These are phyloP conservation scores for Seira ritae DNA, from an alignment of 2,888 invertebrate species.

Conservation along the genomic window DNA sequence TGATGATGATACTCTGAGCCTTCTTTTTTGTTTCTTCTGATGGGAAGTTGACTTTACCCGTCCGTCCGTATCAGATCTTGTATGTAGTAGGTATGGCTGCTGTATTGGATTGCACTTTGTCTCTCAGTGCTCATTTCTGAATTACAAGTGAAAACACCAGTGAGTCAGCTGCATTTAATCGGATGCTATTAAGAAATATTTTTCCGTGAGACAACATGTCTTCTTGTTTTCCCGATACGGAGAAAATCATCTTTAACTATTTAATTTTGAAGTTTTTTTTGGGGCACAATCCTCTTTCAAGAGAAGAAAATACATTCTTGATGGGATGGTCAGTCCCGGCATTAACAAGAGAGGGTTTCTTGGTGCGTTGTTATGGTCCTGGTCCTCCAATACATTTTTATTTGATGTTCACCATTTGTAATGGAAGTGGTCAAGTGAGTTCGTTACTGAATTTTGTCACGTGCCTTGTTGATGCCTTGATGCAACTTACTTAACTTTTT, in stretches of 20 bases:
- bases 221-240: slow-evolving; percentile 16
- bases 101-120: slow-evolving; percentile 18
- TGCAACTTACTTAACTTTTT: slow-evolving; percentile 51
- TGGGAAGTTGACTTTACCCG: not conserved
- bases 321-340: slow-evolving; percentile 29
- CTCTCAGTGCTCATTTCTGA: slow-evolving; percentile 5
- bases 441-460: slow-evolving; percentile 60
- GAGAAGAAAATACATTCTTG: not conserved
- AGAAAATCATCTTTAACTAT: slow-evolving; percentile 15
- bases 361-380: not conserved
- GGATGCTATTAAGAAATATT: slow-evolving; percentile 56
- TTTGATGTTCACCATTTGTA: slow-evolving; percentile 8
- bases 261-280: not conserved
- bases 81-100: too few relatives aligned
- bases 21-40: too few relatives aligned
- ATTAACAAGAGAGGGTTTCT: slow-evolving; percentile 24
- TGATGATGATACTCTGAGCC: too few relatives aligned
- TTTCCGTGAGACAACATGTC: slow-evolving; percentile 21
- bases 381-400: slow-evolving; percentile 7
- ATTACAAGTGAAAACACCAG: slow-evolving; percentile 26
- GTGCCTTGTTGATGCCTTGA: slow-evolving; percentile 63
- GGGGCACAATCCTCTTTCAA: slow-evolving; percentile 9
- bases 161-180: slow-evolving; percentile 62
- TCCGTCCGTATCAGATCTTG: not conserved
- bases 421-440: slow-evolving; percentile 38